Conservation (phyloP, 2,888 invertebrate genomes). For the Cryptocephalus primarius region DNA sequence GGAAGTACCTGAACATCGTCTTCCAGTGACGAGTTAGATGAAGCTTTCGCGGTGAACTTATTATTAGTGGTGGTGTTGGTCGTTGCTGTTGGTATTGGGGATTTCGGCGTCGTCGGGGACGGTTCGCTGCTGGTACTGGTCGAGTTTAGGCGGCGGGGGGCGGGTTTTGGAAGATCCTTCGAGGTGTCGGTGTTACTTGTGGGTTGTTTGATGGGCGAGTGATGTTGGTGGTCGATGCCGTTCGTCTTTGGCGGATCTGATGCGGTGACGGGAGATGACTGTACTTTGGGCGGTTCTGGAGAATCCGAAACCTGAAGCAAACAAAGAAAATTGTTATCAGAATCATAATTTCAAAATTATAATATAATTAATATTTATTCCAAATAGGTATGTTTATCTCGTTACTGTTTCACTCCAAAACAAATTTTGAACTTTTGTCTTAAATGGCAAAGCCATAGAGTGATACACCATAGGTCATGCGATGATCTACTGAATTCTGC, state of each 20-base stretch:
- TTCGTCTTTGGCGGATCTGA: constrained; percentile 29
- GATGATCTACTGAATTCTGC: too few relatives aligned
- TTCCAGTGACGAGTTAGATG: constrained; percentile 43
- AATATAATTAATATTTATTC: background rate
- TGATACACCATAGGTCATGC: too few relatives aligned
- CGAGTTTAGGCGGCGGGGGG: constrained; percentile 24
- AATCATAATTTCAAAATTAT: too few relatives aligned
- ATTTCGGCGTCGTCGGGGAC: constrained; percentile 2
- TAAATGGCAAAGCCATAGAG: too few relatives aligned
- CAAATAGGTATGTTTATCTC: too few relatives aligned
- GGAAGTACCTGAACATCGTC: constrained; percentile 45
- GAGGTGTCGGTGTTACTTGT: constrained; percentile 6
- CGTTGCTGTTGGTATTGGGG: constrained; percentile 17
- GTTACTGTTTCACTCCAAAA: too few relatives aligned
- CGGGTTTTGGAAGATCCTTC: constrained; percentile 31
- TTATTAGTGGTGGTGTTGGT: constrained; percentile 25
- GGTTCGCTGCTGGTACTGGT: constrained; percentile 14
- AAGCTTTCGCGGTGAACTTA: constrained; percentile 9
- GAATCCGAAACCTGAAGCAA: constrained; percentile 15
- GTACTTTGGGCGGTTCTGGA: constrained; percentile 17
- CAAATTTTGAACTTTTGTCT: too few relatives aligned
- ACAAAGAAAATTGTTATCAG: background rate
- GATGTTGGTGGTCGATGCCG: constrained; percentile 22
- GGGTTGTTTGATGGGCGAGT: constrained; percentile 19
- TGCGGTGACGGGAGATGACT: constrained; percentile 7